Conservation (phyloP, 2,888 invertebrate species). For the Epinotia nisella region DNA sequence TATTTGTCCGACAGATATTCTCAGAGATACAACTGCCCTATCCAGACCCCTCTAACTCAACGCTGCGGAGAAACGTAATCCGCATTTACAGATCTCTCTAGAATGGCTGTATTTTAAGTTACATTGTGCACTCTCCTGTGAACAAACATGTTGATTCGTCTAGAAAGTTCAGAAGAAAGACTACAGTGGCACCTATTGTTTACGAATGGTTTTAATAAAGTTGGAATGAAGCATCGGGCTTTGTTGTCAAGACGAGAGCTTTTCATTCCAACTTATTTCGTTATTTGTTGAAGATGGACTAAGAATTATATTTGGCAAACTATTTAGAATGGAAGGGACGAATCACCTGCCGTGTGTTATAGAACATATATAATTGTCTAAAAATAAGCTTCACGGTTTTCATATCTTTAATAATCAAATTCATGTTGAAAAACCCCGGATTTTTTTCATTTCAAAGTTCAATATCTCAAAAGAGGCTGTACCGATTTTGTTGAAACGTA, state of each 20-base stretch:
- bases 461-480: too few species aligned
- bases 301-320: too few species aligned
- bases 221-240: slow-evolving; percentile 28
- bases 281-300: background rate
- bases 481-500: too few species aligned
- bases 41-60: slow-evolving; percentile 56
- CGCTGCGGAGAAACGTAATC: slow-evolving; percentile 50
- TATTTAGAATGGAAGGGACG: too few species aligned
- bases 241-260: slow-evolving; percentile 29
- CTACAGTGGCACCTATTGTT: slow-evolving; percentile 47
- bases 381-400: too few species aligned
- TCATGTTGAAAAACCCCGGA: too few species aligned
- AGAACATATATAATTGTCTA: too few species aligned
- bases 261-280: slow-evolving; percentile 9
- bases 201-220: slow-evolving; percentile 44
- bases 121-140: slow-evolving; percentile 66
- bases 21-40: slow-evolving; percentile 69
- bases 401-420: too few species aligned
- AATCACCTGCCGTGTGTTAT: too few species aligned
- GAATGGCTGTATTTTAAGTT: slow-evolving; percentile 65
- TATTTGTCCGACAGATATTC: slow-evolving; percentile 78
- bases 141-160: slow-evolving; percentile 72
- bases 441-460: too few species aligned
- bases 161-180: slow-evolving; percentile 74
- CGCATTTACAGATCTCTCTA: slow-evolving; percentile 58